Percentiles rank a stretch among this genome's conserved stretches.
These are phyloP conservation scores for Tonatia bakeri DNA, from an alignment of 2,113 vertebrate species.

Conservation along the genomic window DNA sequence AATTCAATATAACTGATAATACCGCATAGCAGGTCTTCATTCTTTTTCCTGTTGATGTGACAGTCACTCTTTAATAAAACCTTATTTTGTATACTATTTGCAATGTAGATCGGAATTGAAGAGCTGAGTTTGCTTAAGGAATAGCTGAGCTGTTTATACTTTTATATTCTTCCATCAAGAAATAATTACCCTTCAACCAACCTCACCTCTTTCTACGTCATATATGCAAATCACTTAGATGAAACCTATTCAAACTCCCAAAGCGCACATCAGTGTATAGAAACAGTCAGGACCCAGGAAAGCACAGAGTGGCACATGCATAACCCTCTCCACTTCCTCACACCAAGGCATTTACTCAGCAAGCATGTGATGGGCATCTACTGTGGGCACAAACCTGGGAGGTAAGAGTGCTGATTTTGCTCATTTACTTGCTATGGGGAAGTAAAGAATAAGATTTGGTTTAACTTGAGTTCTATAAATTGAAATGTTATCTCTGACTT, in stretches of 20 bases:
- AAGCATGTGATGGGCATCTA: neutral
- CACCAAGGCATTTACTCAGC: neutral
- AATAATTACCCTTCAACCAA: conserved; percentile 67
- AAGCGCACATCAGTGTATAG: neutral
- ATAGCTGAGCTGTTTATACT: conserved; percentile 52
- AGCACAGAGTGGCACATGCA: neutral
- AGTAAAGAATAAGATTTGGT: conserved; percentile 52
- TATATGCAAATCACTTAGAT: conserved; percentile 35
- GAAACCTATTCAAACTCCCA: conserved; percentile 39
- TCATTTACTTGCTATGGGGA: conserved; percentile 34
- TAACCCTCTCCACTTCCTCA: neutral
- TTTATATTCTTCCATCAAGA: conserved; percentile 67
- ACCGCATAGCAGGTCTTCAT: conserved; percentile 61
- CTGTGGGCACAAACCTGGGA: neutral
- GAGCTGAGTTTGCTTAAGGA: conserved; percentile 54
- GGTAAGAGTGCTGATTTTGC: neutral
- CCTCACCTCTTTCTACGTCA: conserved; percentile 45
- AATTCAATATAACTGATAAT: conserved; percentile 68
- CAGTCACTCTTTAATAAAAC: conserved; percentile 61
- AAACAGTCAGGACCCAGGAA: neutral
- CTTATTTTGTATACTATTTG: conserved; percentile 66
- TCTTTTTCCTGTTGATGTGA: conserved; percentile 61
- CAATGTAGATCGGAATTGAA: conserved; percentile 56
- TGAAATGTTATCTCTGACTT: conserved; percentile 58
- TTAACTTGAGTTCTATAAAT: conserved; percentile 49